Base-by-base conservation (phyloP, 2,797 vertebrate genomes). In the Tapirus indicus region DNA sequence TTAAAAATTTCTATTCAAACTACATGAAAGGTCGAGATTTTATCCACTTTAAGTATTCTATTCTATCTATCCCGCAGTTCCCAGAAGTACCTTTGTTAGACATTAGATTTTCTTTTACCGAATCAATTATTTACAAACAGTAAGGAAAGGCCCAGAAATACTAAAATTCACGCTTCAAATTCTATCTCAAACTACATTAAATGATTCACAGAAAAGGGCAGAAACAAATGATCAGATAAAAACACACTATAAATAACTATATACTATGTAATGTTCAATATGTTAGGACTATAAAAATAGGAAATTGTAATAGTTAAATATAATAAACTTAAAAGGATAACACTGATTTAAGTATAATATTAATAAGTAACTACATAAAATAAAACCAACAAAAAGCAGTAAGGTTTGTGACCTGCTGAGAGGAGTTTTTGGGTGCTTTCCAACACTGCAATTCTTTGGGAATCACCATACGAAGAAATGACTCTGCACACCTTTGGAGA, bases 121-220 rank as follows among this genome's bases (percentile, higher is more conserved):
- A 96, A 93, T 86, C 18, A 82, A 49, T 91, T 88, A 92, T 54
- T 86, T 88, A 78, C 7, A 66, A 95, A 95, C 10, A 94, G 25
- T 78, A 68, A 85, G n/a, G 16, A 75, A 91, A 91, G 68, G 5
- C 13, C 62, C 47, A 83, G 3, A 94, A 91, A 85, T 74, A 41
- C 56, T 87, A 95, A 87, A 97, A 83, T 68, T 68, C 35, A 83
- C 47, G 77, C 35, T 94, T 97, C 66, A 47, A 91, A 77, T 89
- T 92, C 58, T 49, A 95, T 35, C 83, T 96, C 87, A 92, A 95
- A 92, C 44, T 68, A 75, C n/a, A 93, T 54, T 87, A 91, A 93
- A 77, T 84, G 60, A 92, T 52, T 89, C 72, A 96, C 17, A 94
- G 29, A 87, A 96, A 95, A 87, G 44, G n/a, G 21, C 17, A 75